Percentiles rank a stretch among this genome's conserved stretches.
Conservation (phyloP, 2,888 invertebrate genomes). For the Cantharis flavilabris region DNA sequence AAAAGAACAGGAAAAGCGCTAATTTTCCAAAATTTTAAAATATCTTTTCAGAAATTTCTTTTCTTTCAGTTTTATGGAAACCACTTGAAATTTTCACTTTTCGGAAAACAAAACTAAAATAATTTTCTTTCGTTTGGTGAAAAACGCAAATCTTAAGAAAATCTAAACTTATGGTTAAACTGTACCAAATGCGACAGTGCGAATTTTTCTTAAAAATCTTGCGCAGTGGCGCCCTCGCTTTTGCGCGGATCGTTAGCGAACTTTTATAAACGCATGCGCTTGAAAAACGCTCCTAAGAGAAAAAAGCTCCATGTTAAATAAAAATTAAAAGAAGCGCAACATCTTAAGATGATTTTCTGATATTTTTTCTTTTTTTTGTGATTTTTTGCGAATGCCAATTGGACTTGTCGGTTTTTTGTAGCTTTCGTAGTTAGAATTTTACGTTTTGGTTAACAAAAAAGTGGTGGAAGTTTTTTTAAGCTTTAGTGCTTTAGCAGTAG, state of each 20-base stretch:
- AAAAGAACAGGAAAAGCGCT: too few species aligned
- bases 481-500: not conserved
- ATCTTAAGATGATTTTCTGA: not conserved
- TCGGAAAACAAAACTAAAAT: not conserved
- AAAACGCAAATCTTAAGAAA: slow-evolving; percentile 17
- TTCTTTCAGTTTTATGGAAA: not conserved
- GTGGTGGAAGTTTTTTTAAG: not conserved
- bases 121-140: not conserved
- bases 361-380: not conserved
- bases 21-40: too few species aligned
- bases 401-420: not conserved
- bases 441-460: not conserved
- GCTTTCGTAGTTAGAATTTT: not conserved
- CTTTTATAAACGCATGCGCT: slow-evolving; percentile 49
- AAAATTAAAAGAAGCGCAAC: not conserved
- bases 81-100: not conserved
- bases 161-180: slow-evolving; percentile 48
- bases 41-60: too few species aligned
- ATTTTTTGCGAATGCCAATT: not conserved
- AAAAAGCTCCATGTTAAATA: slow-evolving; percentile 6
- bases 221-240: slow-evolving; percentile 53
- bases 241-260: slow-evolving; percentile 56
- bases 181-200: slow-evolving; percentile 55
- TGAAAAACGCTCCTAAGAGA: slow-evolving; percentile 2
- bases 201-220: slow-evolving; percentile 56